Percentiles rank a stretch among this genome's conserved stretches.
phyloP scores from a whole-genome alignment of 2,888 invertebrate species.

The Falcaria lacertinaria region DNA sequence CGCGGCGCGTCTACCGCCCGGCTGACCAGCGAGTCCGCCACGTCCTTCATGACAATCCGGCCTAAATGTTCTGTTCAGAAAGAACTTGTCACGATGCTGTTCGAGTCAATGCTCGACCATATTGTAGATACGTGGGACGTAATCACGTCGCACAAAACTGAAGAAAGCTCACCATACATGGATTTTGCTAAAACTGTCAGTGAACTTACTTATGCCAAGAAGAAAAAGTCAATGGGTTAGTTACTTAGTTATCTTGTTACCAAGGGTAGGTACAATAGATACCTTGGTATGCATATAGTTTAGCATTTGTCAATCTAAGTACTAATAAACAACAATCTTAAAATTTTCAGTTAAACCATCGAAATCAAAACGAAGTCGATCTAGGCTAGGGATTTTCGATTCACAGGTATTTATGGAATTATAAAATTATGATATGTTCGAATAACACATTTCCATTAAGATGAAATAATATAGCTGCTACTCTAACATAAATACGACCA shows the following conservation, averaged over 20 bases:
- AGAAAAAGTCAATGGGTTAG: conserved; percentile 35
- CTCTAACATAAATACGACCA: too few species aligned
- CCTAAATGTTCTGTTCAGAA: conserved; percentile 47
- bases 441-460: conserved; percentile 24
- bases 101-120: conserved; percentile 58
- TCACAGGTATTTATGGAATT: conserved; percentile 39
- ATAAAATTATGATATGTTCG: conserved; percentile 24
- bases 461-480: too few species aligned
- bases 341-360: conserved; percentile 29
- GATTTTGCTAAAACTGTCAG: conserved; percentile 41
- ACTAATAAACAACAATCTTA: conserved; percentile 18
- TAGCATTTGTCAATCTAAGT: too few species aligned
- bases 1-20: conserved; percentile 30
- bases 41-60: conserved; percentile 20
- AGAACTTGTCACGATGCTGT: conserved; percentile 56
- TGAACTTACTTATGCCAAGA: conserved; percentile 43
- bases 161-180: conserved; percentile 23
- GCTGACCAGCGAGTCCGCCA: conserved; percentile 33
- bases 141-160: conserved; percentile 34
- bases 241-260: not conserved
- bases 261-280: too few species aligned
- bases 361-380: conserved; percentile 43
- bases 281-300: too few species aligned
- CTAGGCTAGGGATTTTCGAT: conserved; percentile 37
- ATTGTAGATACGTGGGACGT: conserved; percentile 63